Percentiles rank a stretch among this genome's conserved stretches.
phyloP scores from a whole-genome alignment of 1,140 invertebrate species.

The Bombus soroeensis region DNA sequence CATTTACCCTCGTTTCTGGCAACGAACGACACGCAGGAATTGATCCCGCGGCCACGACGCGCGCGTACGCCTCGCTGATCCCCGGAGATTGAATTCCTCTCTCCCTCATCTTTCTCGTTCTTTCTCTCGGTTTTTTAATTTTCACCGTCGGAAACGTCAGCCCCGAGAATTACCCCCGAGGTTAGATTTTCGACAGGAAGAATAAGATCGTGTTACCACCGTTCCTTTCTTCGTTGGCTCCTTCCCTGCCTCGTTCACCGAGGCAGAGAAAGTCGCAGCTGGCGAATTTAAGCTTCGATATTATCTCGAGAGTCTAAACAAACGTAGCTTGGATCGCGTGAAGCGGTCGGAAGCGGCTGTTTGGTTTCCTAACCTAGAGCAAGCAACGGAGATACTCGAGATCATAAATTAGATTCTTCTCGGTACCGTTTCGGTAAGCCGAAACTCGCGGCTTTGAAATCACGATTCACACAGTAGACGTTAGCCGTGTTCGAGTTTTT shows the following conservation, averaged over 20 bases:
- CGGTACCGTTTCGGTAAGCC: too few relatives aligned
- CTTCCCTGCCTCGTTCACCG: background rate
- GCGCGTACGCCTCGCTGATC: constrained; percentile 18
- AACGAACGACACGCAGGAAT: constrained; percentile 35
- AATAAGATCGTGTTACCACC: constrained; percentile 23
- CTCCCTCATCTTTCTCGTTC: background rate
- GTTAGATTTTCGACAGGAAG: background rate
- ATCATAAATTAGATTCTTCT: background rate
- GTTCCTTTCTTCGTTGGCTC: background rate
- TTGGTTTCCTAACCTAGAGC: background rate
- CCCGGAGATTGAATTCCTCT: constrained; percentile 28
- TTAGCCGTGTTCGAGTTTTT: background rate
- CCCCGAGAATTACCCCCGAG: background rate
- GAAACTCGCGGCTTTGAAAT: too few relatives aligned
- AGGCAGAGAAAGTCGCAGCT: constrained; percentile 8
- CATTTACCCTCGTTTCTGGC: constrained; percentile 40
- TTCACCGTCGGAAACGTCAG: constrained; percentile 19
- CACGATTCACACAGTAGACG: too few relatives aligned
- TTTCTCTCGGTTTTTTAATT: constrained; percentile 27
- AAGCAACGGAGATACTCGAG: background rate
- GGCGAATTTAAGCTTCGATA: constrained; percentile 32
- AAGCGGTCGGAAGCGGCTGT: background rate
- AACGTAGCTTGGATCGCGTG: background rate
- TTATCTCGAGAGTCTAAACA: constrained; percentile 15
- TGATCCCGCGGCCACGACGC: constrained; percentile 31